Percentiles rank a stretch among this genome's conserved stretches.
Conservation (phyloP, 2,797 vertebrate species). For the Masticophis lateralis region DNA sequence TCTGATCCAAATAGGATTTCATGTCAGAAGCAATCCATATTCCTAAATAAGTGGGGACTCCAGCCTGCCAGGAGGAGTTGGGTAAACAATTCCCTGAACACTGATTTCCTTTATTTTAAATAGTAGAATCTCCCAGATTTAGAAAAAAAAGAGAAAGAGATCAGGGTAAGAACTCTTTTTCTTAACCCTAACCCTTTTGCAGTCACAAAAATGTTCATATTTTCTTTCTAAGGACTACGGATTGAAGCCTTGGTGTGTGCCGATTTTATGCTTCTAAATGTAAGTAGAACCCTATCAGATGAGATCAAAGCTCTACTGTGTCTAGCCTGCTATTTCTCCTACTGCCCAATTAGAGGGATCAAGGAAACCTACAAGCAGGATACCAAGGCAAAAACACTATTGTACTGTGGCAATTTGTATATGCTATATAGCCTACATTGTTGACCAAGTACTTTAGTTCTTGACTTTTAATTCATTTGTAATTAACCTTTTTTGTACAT, state of each 20-base stretch:
- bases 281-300: not conserved
- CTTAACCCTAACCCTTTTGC: not conserved
- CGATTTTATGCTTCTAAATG: not conserved
- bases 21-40: not conserved
- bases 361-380: not conserved
- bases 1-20: not conserved
- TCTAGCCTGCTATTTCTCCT: not conserved
- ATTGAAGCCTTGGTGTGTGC: not conserved
- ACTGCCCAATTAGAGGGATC: not conserved
- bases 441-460: not conserved
- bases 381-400: not conserved
- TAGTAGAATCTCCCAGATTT: not conserved
- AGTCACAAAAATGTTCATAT: not conserved
- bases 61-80: not conserved
- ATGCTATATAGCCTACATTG: not conserved
- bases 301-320: not conserved
- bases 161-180: not conserved
- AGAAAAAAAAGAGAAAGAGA: not conserved
- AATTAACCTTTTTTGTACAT: not conserved
- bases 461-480: not conserved
- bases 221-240: not conserved
- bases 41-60: not conserved
- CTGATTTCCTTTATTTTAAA: not conserved
- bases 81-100: not conserved
- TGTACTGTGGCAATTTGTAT: not conserved